Base-by-base conservation (phyloP, 1,140 invertebrate genomes). In the Drosophila pseudoananassae region DNA sequence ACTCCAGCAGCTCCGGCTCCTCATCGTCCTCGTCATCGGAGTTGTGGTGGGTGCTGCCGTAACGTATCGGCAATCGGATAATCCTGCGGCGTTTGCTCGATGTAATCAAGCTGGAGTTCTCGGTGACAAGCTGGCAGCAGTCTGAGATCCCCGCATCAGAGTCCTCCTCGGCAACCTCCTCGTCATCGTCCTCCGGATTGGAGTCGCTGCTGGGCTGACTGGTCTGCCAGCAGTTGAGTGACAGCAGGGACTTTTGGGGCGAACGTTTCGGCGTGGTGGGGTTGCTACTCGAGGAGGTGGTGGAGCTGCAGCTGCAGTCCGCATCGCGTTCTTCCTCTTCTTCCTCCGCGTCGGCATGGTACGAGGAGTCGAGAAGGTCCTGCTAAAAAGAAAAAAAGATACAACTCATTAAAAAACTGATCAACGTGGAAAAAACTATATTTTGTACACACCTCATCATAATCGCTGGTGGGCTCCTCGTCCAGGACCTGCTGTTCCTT, bases 351-450 rank as follows among this genome's bases (percentile, higher is more conserved):
- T 90, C 88, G 14, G 88, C 88, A 6, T 90, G 85, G 69, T 90
- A 90, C 53, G 88, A 90, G 57, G 88, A 90, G 80, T 90, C 88
- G 64, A 90, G 77, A 40, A 90, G 81, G 55, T 90, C 89, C 59
- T 89, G 76, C 88, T 90, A 55, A 5, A 55, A 9, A 6, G 4
- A 29, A 36, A 25, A 17, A 23, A 27, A 74, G 5, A 6, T 55
- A 45, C 7, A 14, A 27, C 40, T 49, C 47, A 66, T 66, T 66
- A 66, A 46, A 46, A 20, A 20, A 23, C 43, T 46, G 9, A 3
- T 46, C 43, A 20, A 23, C 23, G 4, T 20, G 10, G 3, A 20
- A 20, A 8, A 20, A 45, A 15, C 12, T 43, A n/a, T 8, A 15
- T 45, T 20, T 20, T 17, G 27, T 64, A 88, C 80, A 70, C 38